Percentiles rank a stretch among this genome's conserved stretches.
These are phyloP conservation scores for Cancer borealis DNA, from an alignment of 2,888 invertebrate genomes.

Conservation along the genomic window DNA sequence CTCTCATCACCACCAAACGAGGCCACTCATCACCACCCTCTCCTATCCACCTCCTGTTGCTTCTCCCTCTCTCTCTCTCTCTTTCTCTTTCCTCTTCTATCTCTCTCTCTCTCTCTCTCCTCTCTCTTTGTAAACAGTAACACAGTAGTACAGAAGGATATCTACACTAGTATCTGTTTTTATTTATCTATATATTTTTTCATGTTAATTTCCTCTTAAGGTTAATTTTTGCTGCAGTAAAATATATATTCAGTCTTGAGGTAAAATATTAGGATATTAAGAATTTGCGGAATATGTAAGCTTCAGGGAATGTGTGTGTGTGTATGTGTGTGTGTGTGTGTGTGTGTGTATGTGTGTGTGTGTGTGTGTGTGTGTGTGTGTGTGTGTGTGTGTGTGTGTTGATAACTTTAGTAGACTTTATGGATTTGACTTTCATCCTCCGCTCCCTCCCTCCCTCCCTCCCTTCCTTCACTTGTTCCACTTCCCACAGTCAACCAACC, in stretches of 20 bases:
- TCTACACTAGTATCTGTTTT: too few species aligned
- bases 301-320: not conserved
- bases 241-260: too few species aligned
- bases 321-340: not conserved
- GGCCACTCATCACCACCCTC: constrained; percentile 15
- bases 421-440: not conserved
- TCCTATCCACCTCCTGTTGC: constrained; percentile 1
- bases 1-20: constrained; percentile 40
- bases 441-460: not conserved
- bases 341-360: not conserved
- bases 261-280: too few species aligned
- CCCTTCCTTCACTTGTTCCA: not conserved
- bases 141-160: too few species aligned
- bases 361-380: constrained; percentile 20
- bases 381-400: not conserved
- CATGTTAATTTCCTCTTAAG: not conserved
- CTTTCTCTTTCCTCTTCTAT: not conserved
- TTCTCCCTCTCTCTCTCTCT: not conserved
- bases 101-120: constrained; percentile 13
- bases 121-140: not conserved
- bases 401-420: not conserved
- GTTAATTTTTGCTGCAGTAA: not conserved
- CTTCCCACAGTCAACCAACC: not conserved
- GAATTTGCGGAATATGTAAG: not conserved
- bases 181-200: too few species aligned